Conservation (phyloP, 2,888 invertebrate genomes). For the Poecilus cupreus region DNA sequence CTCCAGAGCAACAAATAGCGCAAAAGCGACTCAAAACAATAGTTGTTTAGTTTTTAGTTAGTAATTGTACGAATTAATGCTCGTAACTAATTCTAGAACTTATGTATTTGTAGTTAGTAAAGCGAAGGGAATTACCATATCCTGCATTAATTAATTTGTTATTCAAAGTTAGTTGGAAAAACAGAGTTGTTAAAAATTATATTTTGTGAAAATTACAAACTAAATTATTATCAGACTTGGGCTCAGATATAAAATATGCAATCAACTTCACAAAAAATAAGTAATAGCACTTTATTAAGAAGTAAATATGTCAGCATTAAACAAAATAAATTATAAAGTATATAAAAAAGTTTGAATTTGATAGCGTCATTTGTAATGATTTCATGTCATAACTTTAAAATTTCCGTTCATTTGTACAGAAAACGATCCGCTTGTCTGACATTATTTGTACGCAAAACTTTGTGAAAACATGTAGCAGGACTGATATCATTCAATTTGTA, state of each 20-base stretch:
- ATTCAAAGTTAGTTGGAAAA: background rate
- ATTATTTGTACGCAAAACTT: constrained; percentile 19
- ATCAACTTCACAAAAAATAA: background rate
- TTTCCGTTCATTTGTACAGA: background rate
- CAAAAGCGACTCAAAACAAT: background rate
- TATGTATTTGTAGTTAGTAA: background rate
- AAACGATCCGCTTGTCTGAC: background rate
- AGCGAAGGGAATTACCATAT: constrained; percentile 6
- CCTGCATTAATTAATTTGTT: background rate
- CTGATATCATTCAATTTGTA: constrained; percentile 36
- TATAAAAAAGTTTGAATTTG: background rate
- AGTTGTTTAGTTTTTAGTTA: background rate
- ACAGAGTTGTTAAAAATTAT: background rate
- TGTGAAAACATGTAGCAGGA: background rate
- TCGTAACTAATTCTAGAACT: background rate
- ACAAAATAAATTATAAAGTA: background rate
- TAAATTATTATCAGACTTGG: background rate
- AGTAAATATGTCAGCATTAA: too few relatives aligned
- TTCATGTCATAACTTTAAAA: constrained; percentile 1
- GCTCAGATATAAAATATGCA: background rate
- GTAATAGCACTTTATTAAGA: too few relatives aligned
- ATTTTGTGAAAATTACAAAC: constrained; percentile 15
- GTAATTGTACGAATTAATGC: background rate
- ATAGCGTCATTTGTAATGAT: constrained; percentile 5
- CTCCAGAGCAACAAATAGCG: background rate